Evolutionary conservation across 2,888 invertebrate species (phyloP).

Genomic region (Schizotus pectinicornis): DNA sequence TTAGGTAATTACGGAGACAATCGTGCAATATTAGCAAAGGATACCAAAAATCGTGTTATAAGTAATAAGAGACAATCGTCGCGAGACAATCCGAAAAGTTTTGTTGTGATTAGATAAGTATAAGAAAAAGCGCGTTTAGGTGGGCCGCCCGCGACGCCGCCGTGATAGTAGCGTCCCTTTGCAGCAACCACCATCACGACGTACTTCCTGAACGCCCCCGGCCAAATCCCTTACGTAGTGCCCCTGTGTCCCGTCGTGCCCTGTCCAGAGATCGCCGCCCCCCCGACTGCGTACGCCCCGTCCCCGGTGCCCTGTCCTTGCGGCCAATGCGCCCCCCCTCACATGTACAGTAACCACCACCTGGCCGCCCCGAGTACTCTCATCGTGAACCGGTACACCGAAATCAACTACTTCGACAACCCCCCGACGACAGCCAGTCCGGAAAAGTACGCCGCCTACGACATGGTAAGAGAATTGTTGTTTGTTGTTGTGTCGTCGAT

Average conservation of each 20-base stretch:
- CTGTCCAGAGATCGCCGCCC: conserved; percentile 58
- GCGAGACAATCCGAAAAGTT: conserved; percentile 34
- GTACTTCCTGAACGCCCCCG: conserved; percentile 59
- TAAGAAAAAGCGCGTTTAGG: conserved; percentile 12
- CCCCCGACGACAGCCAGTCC: conserved; percentile 42
- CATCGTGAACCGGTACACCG: conserved; percentile 59
- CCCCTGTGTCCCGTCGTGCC: conserved; percentile 57
- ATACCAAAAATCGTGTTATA: conserved; percentile 45
- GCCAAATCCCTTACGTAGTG: conserved; percentile 60
- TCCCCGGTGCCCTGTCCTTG: conserved; percentile 63
- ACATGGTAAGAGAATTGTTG: conserved; percentile 52
- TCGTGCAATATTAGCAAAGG: conserved; percentile 53
- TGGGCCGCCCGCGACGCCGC: conserved; percentile 13
- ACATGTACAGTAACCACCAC: conserved; percentile 52
- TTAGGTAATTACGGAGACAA: conserved; percentile 44
- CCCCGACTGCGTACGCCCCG: conserved; percentile 48
- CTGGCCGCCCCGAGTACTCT: conserved; percentile 53
- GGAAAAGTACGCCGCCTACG: conserved; percentile 56
- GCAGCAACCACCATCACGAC: conserved; percentile 53
- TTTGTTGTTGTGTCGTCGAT: neutral
- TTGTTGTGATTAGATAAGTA: conserved; percentile 31
- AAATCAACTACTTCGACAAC: conserved; percentile 60
- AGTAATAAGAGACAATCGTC: conserved; percentile 35
- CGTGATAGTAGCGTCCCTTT: conserved; percentile 11
- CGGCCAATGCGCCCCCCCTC: conserved; percentile 65